Percentiles rank a stretch among this genome's conserved stretches.
These are phyloP conservation scores for Epiblema foenella DNA, from an alignment of 2,888 invertebrate genomes.

Conservation along the genomic window DNA sequence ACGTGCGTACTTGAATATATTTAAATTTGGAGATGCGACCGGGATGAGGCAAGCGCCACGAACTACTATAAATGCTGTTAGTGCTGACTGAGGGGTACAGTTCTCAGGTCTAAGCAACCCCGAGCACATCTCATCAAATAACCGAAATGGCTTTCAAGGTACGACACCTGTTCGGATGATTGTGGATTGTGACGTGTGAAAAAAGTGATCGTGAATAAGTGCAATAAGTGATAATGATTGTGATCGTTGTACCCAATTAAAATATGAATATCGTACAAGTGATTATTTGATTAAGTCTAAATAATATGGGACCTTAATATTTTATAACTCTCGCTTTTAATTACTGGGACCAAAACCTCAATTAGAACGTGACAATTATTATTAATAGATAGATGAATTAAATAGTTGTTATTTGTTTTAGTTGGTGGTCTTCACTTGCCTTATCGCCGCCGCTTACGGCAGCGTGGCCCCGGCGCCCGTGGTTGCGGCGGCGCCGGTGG, in stretches of 20 bases:
- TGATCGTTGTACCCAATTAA: constrained; percentile 12
- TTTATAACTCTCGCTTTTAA: background rate
- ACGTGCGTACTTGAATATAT: constrained; percentile 85
- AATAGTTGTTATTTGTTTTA: constrained; percentile 55
- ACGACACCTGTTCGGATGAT: constrained; percentile 61
- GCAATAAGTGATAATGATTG: constrained; percentile 47
- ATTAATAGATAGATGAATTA: background rate
- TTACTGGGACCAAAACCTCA: background rate
- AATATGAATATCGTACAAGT: background rate
- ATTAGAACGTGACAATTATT: background rate
- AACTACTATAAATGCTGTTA: constrained; percentile 75
- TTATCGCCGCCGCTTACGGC: constrained; percentile 67
- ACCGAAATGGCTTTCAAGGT: constrained; percentile 80
- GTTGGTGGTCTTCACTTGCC: constrained; percentile 76
- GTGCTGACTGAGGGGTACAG: constrained; percentile 72
- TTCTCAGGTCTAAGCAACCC: constrained; percentile 72
- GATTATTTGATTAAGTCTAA: too few species aligned
- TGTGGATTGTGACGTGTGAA: constrained; percentile 54
- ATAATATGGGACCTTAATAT: background rate
- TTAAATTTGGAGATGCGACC: constrained; percentile 83
- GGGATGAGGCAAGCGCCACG: constrained; percentile 78
- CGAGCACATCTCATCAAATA: constrained; percentile 67
- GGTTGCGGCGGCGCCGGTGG: constrained; percentile 60
- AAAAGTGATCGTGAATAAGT: constrained; percentile 52
- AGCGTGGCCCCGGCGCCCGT: constrained; percentile 69